Evolutionary conservation across 2,797 vertebrate genomes (phyloP), one percentile per base, ranked within the genome.

Genomic region (Siniperca obscura): DNA sequence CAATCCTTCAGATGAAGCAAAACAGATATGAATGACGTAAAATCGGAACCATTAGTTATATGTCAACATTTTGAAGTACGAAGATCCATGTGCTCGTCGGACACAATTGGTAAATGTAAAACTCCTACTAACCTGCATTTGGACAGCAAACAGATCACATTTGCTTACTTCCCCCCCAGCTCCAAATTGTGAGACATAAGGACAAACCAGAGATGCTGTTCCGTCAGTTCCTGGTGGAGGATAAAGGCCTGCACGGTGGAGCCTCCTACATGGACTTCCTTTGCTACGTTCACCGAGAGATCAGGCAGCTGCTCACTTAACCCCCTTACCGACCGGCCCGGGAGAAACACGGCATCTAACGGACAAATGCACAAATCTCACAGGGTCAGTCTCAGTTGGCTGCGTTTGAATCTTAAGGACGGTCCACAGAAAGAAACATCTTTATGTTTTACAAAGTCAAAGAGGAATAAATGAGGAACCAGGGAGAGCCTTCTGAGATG

Each of bases 251-350:
- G 67, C 93, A 97, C 0, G 98, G 98, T 16, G 97, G 97, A 11
- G 93, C 97, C 0, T 99, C 98, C 0, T 99, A 99, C 0, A 92
- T 97, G 94, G 98, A 99, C 93, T 99, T 99, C 93, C 95, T 99
- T 50, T 97, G 97, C 90, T 97, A 96, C 22, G 94, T 99, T 87
- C 97, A 99, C 95, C 96, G 95, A 80, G 98, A 98, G 93, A 98
- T 99, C 92, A 96, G 97, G 74, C 98, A 98, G 90, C 96, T 99
- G 81, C 98, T 99, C 74, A 97, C 95, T 77, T 99, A 97, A 96
- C 78, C 14, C 36, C 42, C 50, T 9, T n/a, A 34, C 57, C 12
- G 7, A 65, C 64, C 1, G 65, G 48, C 64, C 78, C 22, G 61
- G 60, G 80, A 83, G 57, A 78, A 73, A 62, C 60, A 7, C 19